These are phyloP conservation scores for Epiblema foenella DNA, from an alignment of 2,888 invertebrate species.

Conservation along the genomic window DNA sequence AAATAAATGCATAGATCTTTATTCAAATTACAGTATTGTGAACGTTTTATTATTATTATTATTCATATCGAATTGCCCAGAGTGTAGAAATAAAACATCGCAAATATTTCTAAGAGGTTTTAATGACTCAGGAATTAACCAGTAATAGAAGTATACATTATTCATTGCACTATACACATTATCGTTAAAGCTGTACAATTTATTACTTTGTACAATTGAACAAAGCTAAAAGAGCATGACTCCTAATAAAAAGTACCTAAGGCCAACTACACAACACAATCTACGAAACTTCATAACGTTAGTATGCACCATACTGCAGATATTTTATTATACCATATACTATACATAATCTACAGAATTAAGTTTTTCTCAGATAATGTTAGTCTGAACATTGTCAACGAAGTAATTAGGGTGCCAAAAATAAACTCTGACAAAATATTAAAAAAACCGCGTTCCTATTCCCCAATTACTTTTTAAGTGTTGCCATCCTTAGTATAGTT, in stretches of 20 bases:
- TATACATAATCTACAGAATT: not conserved
- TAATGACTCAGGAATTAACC: constrained; percentile 48
- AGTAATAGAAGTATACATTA: constrained; percentile 55
- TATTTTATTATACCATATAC: not conserved
- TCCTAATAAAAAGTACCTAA: not conserved
- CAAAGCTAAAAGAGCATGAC: not conserved
- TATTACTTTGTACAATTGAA: constrained; percentile 9
- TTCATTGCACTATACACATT: constrained; percentile 56
- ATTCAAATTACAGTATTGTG: constrained; percentile 83
- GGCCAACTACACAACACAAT: not conserved
- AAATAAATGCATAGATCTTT: constrained; percentile 72
- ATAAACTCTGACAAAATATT: not conserved
- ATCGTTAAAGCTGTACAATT: constrained; percentile 54
- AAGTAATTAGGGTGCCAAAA: not conserved
- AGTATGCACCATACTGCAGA: not conserved
- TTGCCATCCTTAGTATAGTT: not conserved
- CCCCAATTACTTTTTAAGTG: too few species aligned
- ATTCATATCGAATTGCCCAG: constrained; percentile 39
- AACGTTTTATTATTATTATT: constrained; percentile 55
- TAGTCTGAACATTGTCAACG: not conserved
- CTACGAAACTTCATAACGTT: not conserved
- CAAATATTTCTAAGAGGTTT: constrained; percentile 55
- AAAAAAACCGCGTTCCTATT: not conserved
- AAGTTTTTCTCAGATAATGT: not conserved
- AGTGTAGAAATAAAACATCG: constrained; percentile 50